A percentile compares a stretch with the other conserved stretches of the same genome.
phyloP scores from a whole-genome alignment of 2,888 invertebrate species.

The Pyrrhosoma nymphula region DNA sequence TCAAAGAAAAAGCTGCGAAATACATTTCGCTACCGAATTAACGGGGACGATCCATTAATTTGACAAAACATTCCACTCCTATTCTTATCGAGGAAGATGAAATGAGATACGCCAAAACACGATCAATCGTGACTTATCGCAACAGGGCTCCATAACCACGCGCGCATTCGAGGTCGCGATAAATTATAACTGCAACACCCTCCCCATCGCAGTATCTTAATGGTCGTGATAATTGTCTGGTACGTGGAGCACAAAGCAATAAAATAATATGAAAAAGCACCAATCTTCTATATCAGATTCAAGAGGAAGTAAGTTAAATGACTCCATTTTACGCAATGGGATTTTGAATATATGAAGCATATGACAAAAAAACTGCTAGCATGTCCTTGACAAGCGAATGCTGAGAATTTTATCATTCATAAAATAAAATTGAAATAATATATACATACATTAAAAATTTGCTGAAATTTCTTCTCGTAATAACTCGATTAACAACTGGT shows the following conservation, averaged over 20 bases:
- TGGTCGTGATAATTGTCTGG: neutral
- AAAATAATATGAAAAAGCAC: neutral
- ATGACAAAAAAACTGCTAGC: too few relatives aligned
- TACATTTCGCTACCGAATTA: neutral
- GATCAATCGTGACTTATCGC: constrained; percentile 6
- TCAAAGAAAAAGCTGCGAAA: neutral
- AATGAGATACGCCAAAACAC: neutral
- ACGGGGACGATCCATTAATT: neutral
- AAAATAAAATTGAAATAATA: too few relatives aligned
- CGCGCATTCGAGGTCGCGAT: neutral
- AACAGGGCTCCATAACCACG: neutral
- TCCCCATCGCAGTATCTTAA: neutral
- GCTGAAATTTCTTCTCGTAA: too few relatives aligned
- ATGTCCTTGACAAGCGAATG: too few relatives aligned
- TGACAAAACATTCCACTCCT: neutral
- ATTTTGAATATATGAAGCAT: too few relatives aligned
- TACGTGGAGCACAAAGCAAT: neutral
- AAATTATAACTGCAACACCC: neutral
- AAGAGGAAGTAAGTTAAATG: neutral
- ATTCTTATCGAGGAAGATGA: neutral
- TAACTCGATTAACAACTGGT: too few relatives aligned
- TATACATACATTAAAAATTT: too few relatives aligned
- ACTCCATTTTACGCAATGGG: neutral
- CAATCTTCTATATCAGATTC: neutral
- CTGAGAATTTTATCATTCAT: too few relatives aligned